Base-by-base conservation (phyloP, 30 jellyfish, hydroid and myxozoan genomes). In the Nemopilema nomurai region DNA sequence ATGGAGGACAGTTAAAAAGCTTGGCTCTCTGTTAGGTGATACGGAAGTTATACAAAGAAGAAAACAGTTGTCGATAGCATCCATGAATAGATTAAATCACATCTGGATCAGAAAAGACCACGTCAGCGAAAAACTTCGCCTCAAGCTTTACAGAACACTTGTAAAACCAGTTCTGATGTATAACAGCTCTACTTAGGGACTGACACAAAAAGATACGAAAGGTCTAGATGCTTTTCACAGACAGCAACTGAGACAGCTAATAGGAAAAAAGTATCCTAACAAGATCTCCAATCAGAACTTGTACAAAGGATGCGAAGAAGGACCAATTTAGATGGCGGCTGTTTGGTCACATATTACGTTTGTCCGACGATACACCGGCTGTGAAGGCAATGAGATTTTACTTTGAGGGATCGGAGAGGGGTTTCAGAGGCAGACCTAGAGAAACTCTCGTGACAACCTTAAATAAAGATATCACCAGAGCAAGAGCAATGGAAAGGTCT, bases 201-300 rank as follows among this genome's bases (percentile, higher is more conserved):
- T n/a, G 72, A 50, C 84, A 74, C 71, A 74, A 49, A 74, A 74
- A 74, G 72, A 74, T 21, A 74, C 66, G 30, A 51, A 70, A 41
- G 79, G 62, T 26, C 86, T 69, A 32, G 91, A 68, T 82, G 87
- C 91, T 71, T 82, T 67, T 69, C 86, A 82, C 86, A 67, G 79
- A 72, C 67, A 68, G 69, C 79, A 29, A 82, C 91, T 69, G 68
- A 51, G 87, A 29, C 79, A 50, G 74, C 78, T 30, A 29, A 49
- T 82, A 57, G 87, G 87, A 69, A 70, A 81, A 69, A 16, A 27
- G 51, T 70, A 70, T 50, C 91, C 79, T 24, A 50, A 82, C 73
- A 67, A 81, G 74, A 81, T 81, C 50, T 66, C 74, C 50, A 81
- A 50, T 49, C 81, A 67, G 26, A 82, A 71, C 62, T 82, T 82